Conservation (phyloP, 1,140 invertebrate species). For the Bombus pyrosoma region DNA sequence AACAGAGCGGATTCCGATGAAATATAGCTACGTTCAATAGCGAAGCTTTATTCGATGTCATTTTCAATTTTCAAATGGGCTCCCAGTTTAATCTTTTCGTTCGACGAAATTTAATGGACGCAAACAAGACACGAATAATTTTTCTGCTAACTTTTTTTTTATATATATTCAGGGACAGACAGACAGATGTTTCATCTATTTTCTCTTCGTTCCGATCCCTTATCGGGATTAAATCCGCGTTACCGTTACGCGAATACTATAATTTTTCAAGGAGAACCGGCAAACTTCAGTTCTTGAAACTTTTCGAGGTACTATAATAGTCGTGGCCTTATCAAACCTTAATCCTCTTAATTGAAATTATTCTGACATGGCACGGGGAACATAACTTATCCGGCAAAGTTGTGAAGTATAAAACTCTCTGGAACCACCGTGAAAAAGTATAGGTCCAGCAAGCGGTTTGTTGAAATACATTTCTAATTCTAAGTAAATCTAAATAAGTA, state of each 20-base stretch:
- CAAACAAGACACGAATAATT: not conserved
- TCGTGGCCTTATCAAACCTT: conserved; percentile 11
- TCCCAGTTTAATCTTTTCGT: not conserved
- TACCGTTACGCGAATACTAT: not conserved
- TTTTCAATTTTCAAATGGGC: not conserved
- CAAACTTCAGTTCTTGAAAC: conserved; percentile 2
- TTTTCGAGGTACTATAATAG: not conserved
- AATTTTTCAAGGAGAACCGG: not conserved
- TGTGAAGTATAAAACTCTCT: not conserved
- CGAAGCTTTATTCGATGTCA: not conserved
- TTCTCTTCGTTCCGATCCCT: not conserved
- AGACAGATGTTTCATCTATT: not conserved
- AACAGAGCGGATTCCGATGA: not conserved
- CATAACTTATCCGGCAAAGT: not conserved
- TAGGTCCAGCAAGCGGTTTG: not conserved
- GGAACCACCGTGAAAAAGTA: not conserved
- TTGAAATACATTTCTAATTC: not conserved
- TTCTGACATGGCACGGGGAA: not conserved
- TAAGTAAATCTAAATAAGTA: not conserved
- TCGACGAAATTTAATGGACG: not conserved
- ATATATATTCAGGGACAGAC: not conserved
- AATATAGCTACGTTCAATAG: not conserved
- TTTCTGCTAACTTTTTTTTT: not conserved
- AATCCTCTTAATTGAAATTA: conserved; percentile 9
- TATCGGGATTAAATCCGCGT: not conserved